Evolutionary conservation across 1,140 invertebrate species (phyloP), one percentile per base, ranked within the genome.

Genomic region (Mylabris phalerata): DNA sequence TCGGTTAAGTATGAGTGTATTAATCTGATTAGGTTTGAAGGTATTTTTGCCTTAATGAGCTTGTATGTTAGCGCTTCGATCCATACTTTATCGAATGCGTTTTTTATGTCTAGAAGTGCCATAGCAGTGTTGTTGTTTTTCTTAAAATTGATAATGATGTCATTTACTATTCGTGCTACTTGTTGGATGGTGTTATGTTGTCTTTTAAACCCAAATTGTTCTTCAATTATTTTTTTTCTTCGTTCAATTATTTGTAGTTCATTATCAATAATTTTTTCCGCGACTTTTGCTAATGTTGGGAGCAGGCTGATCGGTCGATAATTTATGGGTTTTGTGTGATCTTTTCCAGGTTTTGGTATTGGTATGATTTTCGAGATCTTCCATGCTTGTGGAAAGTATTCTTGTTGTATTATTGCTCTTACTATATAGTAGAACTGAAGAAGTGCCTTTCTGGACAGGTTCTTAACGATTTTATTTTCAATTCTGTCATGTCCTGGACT

Each of bases 271-370:
- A 72, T 54, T 61, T 61, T 71, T 69, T 76, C 74, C 3, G 57
- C 59, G 2, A 73, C 0, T 65, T 76, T 76, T 9, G 59, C 57
- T 0, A 75, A 4, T 0, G 58, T 60, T 10, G 51, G 58, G 6
- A 75, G 57, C 1, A 75, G 51, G 40, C 71, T 72, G 25, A 76
- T 75, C 1, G 72, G 73, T 45, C 72, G 59, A 50, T 74, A 75
- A 25, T 63, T 73, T 3, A 44, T 55, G 0, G 69, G 66, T 3
- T 61, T 27, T 0, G 52, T 45, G 49, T 50, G 45, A 5, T 52
- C 38, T 63, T 75, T 75, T 3, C 64, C 59, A 38, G 61, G 55
- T 62, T 76, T 76, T 3, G 50, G 60, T 3, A 75, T 67, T 1
- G 68, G 60, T 3, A 67, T 60, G 4, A 72, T 49, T 4, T 61